These are phyloP conservation scores for Artibeus jamaicensis DNA, from an alignment of 2,797 vertebrate species.

Conservation along the genomic window DNA sequence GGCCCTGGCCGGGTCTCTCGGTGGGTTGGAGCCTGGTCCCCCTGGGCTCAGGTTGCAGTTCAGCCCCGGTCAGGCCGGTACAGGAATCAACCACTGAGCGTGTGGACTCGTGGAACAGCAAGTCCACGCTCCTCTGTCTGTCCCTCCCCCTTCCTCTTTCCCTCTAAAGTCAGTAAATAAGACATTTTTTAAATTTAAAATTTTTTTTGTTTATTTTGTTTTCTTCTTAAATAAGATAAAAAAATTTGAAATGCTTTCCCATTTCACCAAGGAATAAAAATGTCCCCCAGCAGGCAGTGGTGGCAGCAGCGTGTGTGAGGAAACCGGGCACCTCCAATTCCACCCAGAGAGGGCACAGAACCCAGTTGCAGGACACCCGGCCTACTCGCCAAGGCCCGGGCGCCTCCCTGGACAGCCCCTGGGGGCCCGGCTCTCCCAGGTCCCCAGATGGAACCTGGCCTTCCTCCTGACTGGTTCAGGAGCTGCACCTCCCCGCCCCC, in stretches of 20 bases:
- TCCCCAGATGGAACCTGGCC: neutral
- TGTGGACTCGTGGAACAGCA: neutral
- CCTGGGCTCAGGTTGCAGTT: no score
- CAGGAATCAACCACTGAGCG: neutral
- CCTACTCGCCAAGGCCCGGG: neutral
- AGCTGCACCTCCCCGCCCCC: neutral
- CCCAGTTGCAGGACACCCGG: neutral
- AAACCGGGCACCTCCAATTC: neutral
- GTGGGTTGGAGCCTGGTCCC: neutral
- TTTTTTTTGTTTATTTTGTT: no score
- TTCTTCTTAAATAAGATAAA: no score
- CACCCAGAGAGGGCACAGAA: neutral
- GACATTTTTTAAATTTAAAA: no score
- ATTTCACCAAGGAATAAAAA: neutral
- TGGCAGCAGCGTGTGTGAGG: no score
- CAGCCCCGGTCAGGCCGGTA: no score
- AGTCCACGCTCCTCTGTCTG: neutral
- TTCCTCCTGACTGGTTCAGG: neutral
- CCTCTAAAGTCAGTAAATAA: neutral
- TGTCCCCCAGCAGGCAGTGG: no score
- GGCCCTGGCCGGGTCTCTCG: neutral
- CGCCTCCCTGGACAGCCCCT: neutral
- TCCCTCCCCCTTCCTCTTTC: neutral
- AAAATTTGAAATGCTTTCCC: neutral
- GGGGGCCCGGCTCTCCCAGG: neutral